Evolutionary conservation across 2,797 vertebrate genomes (phyloP), one percentile per base, ranked within the genome.

Genomic region (Psittacula derbiana): DNA sequence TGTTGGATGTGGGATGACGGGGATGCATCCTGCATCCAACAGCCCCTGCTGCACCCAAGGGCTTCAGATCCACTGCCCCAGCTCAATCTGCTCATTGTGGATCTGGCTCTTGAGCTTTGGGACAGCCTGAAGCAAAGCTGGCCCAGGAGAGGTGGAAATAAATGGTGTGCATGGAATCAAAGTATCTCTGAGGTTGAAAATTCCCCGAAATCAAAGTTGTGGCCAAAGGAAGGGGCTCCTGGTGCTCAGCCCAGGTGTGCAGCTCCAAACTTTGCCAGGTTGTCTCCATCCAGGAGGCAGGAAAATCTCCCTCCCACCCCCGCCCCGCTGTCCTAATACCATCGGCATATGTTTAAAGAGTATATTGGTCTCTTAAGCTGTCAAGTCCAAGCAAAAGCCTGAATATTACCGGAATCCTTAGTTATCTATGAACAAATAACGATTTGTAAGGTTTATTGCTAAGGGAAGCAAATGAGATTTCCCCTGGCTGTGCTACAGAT

Each of bases 401-500:
- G 30, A 41, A 25, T 50, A 31, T 81, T 64, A 52, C 72, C 91
- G 43, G 41, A 89, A 70, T 83, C 62, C 38, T 88, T 66, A 16
- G 64, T 92, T 93, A 86, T 57, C 88, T 53, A 5, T 55, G 84
- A 73, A 92, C 95, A 74, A 95, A 76, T 79, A 93, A 96, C 69
- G 90, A 90, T 94, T 95, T 88, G 75, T 78, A 76, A 94, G 83
- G 85, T 83, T 97, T 94, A 88, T 78, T 96, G 95, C 94, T 95
- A 95, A 88, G 84, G 80, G 95, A 97, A 96, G 84, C 96, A 89
- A 94, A 91, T 76, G 81, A 82, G 62, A 84, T 95, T 86, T 96
- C 93, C 93, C 94, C 85, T 92, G 96, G 96, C 87, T 92, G 97
- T 91, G 66, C 79, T 80, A 60, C 69, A 92, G 90, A 92, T 38